Conservation (phyloP, 2,888 invertebrate species). For the Acanthococcus lagerstroemiae region DNA sequence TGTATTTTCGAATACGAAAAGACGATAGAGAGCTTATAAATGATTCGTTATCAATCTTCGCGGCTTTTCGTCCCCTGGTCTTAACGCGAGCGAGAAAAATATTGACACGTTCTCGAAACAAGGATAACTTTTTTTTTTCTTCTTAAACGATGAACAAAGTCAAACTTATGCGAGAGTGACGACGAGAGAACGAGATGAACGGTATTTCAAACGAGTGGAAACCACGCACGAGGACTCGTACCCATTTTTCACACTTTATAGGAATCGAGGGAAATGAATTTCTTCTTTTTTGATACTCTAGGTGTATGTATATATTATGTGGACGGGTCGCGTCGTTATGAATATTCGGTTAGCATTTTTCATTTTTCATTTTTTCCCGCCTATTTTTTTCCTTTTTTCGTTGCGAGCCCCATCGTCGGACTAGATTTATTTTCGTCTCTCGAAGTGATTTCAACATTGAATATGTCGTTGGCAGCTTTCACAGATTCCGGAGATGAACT, state of each 20-base stretch:
- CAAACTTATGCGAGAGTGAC: not conserved
- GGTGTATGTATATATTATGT: not conserved
- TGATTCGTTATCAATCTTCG: slow-evolving; percentile 25
- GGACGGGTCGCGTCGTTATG: slow-evolving; percentile 5
- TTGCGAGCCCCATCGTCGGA: too few species aligned
- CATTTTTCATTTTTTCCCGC: too few species aligned
- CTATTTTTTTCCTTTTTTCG: too few species aligned
- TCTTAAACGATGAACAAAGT: not conserved
- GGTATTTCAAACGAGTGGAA: not conserved
- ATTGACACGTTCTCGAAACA: slow-evolving; percentile 23
- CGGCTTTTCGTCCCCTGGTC: not conserved
- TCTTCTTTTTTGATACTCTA: not conserved
- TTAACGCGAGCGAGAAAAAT: slow-evolving; percentile 2
- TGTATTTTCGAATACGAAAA: not conserved
- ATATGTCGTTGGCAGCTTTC: too few species aligned
- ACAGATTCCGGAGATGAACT: too few species aligned
- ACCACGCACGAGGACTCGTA: not conserved
- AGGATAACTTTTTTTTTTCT: not conserved
- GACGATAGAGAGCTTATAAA: slow-evolving; percentile 13
- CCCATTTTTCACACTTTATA: not conserved
- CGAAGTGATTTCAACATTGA: too few species aligned
- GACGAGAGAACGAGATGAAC: not conserved
- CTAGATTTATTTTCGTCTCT: too few species aligned
- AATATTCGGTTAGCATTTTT: slow-evolving; percentile 11
- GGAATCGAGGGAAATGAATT: not conserved